phyloP scores from a whole-genome alignment of 2,113 vertebrate genomes.

The Pseudopipra pipra region DNA sequence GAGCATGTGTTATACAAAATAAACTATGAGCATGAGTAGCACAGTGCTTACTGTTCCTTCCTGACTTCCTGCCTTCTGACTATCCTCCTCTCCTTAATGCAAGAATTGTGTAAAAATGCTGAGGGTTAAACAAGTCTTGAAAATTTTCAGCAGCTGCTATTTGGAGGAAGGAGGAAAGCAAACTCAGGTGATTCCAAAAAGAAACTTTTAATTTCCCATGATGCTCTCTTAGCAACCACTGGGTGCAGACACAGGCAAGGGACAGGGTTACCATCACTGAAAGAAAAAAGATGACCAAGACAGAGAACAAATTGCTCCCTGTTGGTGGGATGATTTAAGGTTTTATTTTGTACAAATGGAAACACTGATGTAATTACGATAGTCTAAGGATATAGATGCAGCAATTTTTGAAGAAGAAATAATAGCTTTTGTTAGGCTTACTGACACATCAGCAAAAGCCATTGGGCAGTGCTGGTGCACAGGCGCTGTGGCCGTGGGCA shows the following conservation, averaged over 20 bases:
- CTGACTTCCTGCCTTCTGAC: not conserved
- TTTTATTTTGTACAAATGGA: not conserved
- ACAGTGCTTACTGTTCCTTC: not conserved
- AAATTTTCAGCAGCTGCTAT: not conserved
- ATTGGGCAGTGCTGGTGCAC: not conserved
- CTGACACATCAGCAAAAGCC: not conserved
- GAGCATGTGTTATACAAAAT: not conserved
- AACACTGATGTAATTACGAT: not conserved
- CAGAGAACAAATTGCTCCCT: not conserved
- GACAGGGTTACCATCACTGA: not conserved
- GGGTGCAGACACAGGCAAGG: not conserved
- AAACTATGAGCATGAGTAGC: not conserved
- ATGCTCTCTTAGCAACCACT: not conserved
- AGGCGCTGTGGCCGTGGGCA: accelerated
- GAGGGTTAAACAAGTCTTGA: not conserved
- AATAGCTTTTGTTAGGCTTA: not conserved
- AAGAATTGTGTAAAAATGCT: not conserved
- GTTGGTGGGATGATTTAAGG: not conserved
- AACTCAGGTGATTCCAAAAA: not conserved
- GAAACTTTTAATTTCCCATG: not conserved
- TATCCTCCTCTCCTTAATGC: not conserved
- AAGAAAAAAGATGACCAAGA: not conserved
- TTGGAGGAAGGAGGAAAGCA: not conserved
- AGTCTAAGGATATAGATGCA: not conserved
- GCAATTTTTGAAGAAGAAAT: not conserved